phyloP scores from a whole-genome alignment of 2,113 vertebrate genomes.

The Mastomys natalensis region DNA sequence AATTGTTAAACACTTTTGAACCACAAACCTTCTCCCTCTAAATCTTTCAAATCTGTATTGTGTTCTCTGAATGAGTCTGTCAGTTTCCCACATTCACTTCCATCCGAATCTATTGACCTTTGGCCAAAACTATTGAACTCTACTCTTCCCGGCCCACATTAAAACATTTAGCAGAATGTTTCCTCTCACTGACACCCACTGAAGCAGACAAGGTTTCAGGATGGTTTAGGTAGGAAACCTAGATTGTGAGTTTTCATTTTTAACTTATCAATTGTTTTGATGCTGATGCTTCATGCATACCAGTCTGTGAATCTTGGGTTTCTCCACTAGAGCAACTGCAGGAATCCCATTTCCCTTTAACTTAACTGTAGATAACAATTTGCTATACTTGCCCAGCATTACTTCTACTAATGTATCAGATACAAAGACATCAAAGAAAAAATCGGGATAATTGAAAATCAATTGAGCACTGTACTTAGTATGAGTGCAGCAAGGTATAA shows the following conservation, averaged over 20 bases:
- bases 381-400: neutral
- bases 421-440: constrained; percentile 66
- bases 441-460: constrained; percentile 80
- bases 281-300: constrained; percentile 63
- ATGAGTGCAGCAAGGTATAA: constrained; percentile 56
- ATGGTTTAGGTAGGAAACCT: constrained; percentile 41
- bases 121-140: constrained; percentile 24
- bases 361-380: constrained; percentile 72
- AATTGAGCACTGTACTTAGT: constrained; percentile 71
- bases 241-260: constrained; percentile 36
- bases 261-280: constrained; percentile 68
- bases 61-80: neutral
- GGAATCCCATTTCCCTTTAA: constrained; percentile 68
- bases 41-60: neutral
- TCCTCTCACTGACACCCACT: neutral
- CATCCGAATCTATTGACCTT: neutral
- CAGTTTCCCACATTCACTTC: neutral
- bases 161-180: neutral
- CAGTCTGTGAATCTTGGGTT: constrained; percentile 70
- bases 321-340: constrained; percentile 78
- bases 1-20: neutral
- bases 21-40: neutral
- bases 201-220: constrained; percentile 14
- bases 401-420: constrained; percentile 60
- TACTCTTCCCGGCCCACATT: neutral